Base-by-base conservation (phyloP, 2,888 invertebrate species). In the Meiosimyza decipiens region DNA sequence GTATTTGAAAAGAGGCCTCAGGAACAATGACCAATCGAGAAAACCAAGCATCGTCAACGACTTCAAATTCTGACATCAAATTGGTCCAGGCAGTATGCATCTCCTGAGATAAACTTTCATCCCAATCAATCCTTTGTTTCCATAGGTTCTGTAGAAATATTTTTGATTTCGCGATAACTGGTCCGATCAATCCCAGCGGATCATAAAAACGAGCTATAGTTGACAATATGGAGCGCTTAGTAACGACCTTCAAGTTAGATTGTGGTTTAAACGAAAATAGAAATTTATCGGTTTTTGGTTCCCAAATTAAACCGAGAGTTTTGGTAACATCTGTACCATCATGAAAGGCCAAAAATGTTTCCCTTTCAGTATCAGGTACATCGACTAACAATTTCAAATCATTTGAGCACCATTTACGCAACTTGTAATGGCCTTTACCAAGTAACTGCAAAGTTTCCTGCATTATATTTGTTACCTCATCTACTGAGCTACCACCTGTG, bases 261-360 rank as follows among this genome's bases (percentile, higher is more conserved):
- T 65, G n/a, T n/a, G 72, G 74, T 1, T 49, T 60, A 50, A 72
- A 73, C 2, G 73, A 15, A 52, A 73, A 75, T 16, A 72, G 55
- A 57, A 75, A 72, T 9, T 73, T 73, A 54, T 76, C 75, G 9
- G 65, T 65, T 6, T 63, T 71, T 16, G 72, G 74, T 33, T 75
- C 65, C 70, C 75, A 71, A 9, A 74, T 60, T 11, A 77, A 64
- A 1, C 75, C 74, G 50, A 77, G 71, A 13, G 75, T 74, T 60
- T 73, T 78, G 0, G 73, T 74, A 6, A 76, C 55, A 54, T 75
- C 71, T 9, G 72, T 73, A 0, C 71, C 73, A 68, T 76, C 74
- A 50, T 77, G 71, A 60, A 72, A 72, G 13, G 52, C 67, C 12
- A 75, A 33, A 65, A 71, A 68, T 18, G 67, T 49, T 50, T 70